Conservation (phyloP, 1,140 invertebrate genomes). For the Euborellia annulipes region DNA sequence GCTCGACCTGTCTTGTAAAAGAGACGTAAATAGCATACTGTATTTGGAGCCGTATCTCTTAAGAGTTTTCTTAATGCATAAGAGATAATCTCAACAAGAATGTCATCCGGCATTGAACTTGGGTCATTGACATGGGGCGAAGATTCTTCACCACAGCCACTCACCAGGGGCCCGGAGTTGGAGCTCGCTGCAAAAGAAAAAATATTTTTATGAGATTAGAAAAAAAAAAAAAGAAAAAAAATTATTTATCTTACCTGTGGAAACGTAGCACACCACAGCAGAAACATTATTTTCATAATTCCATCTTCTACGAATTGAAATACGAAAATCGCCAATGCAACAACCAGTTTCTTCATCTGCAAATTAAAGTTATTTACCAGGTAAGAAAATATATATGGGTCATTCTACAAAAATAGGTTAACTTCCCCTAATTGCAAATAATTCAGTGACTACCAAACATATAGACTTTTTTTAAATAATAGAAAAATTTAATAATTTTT, state of each 20-base stretch:
- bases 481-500: neutral
- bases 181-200: too few species aligned
- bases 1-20: conserved; percentile 52
- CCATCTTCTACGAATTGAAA: conserved; percentile 64
- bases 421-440: too few species aligned
- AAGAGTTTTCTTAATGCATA: conserved; percentile 58
- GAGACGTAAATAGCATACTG: conserved; percentile 49
- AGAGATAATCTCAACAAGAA: conserved; percentile 47
- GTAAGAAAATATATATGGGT: too few species aligned
- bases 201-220: neutral
- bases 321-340: conserved; percentile 59
- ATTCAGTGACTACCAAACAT: too few species aligned
- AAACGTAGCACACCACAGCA: conserved; percentile 65
- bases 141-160: too few species aligned
- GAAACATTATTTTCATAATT: conserved; percentile 78
- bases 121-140: too few species aligned
- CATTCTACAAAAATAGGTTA: too few species aligned
- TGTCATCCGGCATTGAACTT: conserved; percentile 31
- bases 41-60: conserved; percentile 34
- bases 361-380: conserved; percentile 23
- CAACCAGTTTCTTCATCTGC: conserved; percentile 79
- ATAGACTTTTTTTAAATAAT: neutral
- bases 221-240: too few species aligned
- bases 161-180: too few species aligned
- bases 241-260: conserved; percentile 42